Evolutionary conservation across 2,797 vertebrate genomes (phyloP).

Genomic region (Champsocephalus gunnari): DNA sequence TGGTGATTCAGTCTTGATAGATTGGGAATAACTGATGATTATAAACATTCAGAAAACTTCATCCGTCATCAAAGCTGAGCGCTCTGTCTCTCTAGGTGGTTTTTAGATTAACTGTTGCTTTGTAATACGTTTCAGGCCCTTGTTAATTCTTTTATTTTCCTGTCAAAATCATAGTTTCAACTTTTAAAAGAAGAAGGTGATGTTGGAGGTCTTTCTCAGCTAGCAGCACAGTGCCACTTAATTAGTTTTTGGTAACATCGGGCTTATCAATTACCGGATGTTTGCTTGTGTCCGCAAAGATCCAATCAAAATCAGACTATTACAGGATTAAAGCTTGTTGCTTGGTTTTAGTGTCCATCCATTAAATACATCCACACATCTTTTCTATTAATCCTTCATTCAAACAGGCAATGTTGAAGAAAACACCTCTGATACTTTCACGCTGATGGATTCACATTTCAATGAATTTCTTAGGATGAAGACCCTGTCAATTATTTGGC

Average conservation of each 20-base stretch:
- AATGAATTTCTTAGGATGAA: background rate
- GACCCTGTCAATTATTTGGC: background rate
- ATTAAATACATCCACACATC: conserved; percentile 48
- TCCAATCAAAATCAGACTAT: conserved; percentile 40
- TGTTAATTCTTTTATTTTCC: background rate
- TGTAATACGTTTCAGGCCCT: background rate
- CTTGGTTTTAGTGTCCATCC: conserved; percentile 39
- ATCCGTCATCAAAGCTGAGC: background rate
- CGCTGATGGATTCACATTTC: conserved; percentile 30
- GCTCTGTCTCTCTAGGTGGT: conserved; percentile 4
- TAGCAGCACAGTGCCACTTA: no score
- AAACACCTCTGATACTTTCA: conserved; percentile 25
- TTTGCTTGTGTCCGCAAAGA: conserved; percentile 23
- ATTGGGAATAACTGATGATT: conserved; percentile 7
- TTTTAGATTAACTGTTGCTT: background rate
- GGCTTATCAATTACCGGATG: conserved; percentile 7
- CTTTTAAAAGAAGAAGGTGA: background rate
- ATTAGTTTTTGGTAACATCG: background rate
- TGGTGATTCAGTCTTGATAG: conserved; percentile 6
- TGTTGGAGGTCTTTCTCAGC: no score
- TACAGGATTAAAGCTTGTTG: conserved; percentile 57
- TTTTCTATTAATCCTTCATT: conserved; percentile 58
- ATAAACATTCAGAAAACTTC: conserved; percentile 5
- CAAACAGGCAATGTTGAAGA: conserved; percentile 52
- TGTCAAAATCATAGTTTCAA: background rate